These are phyloP conservation scores for Botrylloides violaceus DNA, from an alignment of 23 tunicate genomes.

Conservation along the genomic window DNA sequence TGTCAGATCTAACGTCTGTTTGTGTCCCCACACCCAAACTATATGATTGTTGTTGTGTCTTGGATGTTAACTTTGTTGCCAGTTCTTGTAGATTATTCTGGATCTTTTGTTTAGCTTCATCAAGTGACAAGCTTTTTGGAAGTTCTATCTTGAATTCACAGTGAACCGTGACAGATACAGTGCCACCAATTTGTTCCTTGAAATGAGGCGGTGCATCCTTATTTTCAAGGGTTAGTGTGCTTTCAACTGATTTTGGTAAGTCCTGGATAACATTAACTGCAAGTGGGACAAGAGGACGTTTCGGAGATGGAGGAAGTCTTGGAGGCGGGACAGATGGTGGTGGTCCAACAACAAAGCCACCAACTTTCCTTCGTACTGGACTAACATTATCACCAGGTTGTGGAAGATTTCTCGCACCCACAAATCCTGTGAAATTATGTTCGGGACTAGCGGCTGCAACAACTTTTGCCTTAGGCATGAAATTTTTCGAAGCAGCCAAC, in stretches of 20 bases:
- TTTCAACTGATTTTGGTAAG: background rate
- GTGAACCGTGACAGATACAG: background rate
- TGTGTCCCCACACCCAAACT: background rate
- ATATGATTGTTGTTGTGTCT: background rate
- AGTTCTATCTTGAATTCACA: background rate
- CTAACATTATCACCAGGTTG: background rate
- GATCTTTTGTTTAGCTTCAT: background rate
- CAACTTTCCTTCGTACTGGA: background rate
- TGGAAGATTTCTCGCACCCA: background rate
- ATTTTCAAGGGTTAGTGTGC: background rate
- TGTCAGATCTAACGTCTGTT: background rate
- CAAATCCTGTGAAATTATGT: background rate
- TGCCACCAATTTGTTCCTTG: too few species aligned
- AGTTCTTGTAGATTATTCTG: background rate
- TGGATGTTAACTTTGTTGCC: background rate
- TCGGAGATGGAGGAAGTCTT: background rate
- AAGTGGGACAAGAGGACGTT: background rate
- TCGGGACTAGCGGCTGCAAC: background rate
- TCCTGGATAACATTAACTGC: too few species aligned
- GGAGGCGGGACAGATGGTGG: background rate
- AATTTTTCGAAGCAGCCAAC: background rate
- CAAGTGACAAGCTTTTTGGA: background rate
- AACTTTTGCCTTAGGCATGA: background rate
- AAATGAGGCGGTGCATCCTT: background rate
- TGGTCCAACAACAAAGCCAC: background rate